phyloP scores from a whole-genome alignment of 2,888 invertebrate species.

The Adineta ricciae region DNA sequence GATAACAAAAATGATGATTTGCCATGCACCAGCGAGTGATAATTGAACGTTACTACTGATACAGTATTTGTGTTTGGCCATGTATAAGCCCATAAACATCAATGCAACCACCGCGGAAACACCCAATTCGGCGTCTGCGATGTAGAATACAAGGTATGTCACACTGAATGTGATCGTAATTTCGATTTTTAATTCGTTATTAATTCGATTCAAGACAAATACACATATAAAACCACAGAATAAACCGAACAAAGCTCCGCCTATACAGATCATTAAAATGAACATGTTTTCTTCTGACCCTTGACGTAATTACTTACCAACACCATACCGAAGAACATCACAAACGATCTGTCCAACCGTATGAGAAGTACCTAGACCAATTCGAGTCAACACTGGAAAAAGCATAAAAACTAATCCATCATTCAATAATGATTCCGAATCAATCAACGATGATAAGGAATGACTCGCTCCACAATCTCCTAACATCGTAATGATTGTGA shows the following conservation, averaged over 20 bases:
- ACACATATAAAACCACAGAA: not conserved
- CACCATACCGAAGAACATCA: not conserved
- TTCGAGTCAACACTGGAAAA: not conserved
- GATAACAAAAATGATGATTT: not conserved
- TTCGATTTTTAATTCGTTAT: constrained; percentile 14
- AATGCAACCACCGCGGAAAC: not conserved
- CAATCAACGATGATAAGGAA: not conserved
- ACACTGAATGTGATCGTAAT: not conserved
- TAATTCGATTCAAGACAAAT: not conserved
- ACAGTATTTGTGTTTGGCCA: constrained; percentile 1
- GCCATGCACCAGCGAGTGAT: not conserved
- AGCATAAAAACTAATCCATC: not conserved
- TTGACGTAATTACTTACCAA: not conserved
- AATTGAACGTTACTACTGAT: constrained; percentile 9
- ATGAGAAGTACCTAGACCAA: not conserved
- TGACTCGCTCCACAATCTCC: not conserved
- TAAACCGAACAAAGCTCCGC: not conserved
- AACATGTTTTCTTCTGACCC: too few species aligned
- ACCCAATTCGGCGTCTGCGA: not conserved
- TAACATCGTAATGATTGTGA: not conserved
- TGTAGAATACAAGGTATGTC: not conserved
- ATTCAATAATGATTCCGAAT: not conserved
- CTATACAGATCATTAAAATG: not conserved
- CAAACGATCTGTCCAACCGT: not conserved
- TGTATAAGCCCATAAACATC: not conserved